These are phyloP conservation scores for Himalopsyche tibetana DNA, from an alignment of 2,888 invertebrate genomes.

Conservation along the genomic window DNA sequence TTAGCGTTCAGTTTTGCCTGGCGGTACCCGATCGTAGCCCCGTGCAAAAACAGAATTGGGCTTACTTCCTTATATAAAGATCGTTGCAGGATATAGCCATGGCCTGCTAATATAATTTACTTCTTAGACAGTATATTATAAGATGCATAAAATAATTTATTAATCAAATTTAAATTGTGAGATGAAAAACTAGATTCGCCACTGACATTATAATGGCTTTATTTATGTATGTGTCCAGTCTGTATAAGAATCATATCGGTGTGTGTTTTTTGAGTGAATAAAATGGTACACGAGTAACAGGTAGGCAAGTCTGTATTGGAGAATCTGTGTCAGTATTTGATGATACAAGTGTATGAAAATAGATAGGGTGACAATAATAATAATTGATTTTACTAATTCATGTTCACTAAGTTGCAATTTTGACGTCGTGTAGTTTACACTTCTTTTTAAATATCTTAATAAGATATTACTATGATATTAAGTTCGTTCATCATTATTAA, in stretches of 20 bases:
- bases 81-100: too few species aligned
- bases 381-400: neutral
- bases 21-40: too few species aligned
- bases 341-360: constrained; percentile 35
- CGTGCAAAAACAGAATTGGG: too few species aligned
- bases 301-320: constrained; percentile 27
- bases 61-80: too few species aligned
- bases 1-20: too few species aligned
- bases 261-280: constrained; percentile 38
- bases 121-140: neutral
- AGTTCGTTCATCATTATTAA: too few species aligned
- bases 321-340: constrained; percentile 40
- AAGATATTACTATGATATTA: too few species aligned
- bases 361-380: constrained; percentile 9
- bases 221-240: constrained; percentile 37
- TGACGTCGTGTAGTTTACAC: too few species aligned
- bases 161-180: neutral
- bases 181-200: constrained; percentile 14
- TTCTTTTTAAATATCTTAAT: too few species aligned
- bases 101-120: too few species aligned
- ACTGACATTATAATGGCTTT: constrained; percentile 42
- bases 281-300: constrained; percentile 40
- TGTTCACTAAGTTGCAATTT: too few species aligned
- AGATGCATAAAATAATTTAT: neutral
- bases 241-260: constrained; percentile 10